phyloP scores from a whole-genome alignment of 2,113 vertebrate species.

The Agapornis roseicollis region DNA sequence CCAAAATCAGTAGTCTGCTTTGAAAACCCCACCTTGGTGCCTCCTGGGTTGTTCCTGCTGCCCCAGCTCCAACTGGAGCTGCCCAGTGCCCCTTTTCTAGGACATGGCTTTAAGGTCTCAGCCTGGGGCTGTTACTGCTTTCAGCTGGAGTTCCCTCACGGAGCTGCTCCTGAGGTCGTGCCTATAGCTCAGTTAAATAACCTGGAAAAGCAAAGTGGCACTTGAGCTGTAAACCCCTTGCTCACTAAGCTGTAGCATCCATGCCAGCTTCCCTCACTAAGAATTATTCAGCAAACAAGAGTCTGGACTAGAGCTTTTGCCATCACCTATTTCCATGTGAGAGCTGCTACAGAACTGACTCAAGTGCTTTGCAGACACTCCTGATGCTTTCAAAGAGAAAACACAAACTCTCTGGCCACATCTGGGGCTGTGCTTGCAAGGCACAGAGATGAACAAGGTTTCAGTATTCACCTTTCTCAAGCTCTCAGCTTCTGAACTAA shows the following conservation, averaged over 20 bases:
- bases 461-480: not conserved
- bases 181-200: not conserved
- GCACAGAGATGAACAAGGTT: not conserved
- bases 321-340: not conserved
- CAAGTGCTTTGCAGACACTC: not conserved
- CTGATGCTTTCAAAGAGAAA: not conserved
- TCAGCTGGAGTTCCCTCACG: not conserved
- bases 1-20: not conserved
- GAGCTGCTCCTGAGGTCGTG: not conserved
- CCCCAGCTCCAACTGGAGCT: accelerated
- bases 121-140: not conserved
- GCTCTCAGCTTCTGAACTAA: not conserved
- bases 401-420: not conserved
- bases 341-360: not conserved
- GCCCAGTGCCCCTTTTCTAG: accelerated
- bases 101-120: accelerated
- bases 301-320: not conserved
- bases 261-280: not conserved
- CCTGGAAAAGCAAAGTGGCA: not conserved
- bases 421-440: not conserved
- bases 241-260: not conserved
- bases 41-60: not conserved
- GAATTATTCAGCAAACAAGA: not conserved
- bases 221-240: not conserved
- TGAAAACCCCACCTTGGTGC: accelerated